phyloP scores from a whole-genome alignment of 1,140 invertebrate genomes.

The Pachypsylla venusta region DNA sequence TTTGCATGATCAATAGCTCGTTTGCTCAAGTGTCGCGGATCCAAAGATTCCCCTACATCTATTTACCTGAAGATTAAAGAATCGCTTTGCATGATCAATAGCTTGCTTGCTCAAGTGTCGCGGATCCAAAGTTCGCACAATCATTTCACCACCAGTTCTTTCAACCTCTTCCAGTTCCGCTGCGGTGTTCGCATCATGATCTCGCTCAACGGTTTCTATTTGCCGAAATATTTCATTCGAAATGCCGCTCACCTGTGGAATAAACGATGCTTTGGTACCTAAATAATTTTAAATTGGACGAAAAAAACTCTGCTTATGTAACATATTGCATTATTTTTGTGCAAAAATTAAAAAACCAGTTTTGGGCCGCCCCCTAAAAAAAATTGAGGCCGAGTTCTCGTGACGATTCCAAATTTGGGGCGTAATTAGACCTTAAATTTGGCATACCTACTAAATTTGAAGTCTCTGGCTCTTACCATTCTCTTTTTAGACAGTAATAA shows the following conservation, averaged over 20 bases:
- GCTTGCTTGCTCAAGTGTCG: constrained; percentile 67
- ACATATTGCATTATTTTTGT: too few relatives aligned
- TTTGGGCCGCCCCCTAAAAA: too few relatives aligned
- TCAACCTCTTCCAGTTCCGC: constrained; percentile 81
- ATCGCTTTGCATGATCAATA: constrained; percentile 65
- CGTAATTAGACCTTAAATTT: too few relatives aligned
- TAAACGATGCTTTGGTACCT: too few relatives aligned
- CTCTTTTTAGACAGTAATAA: too few relatives aligned
- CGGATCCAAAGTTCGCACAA: constrained; percentile 75
- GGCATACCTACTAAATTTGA: too few relatives aligned
- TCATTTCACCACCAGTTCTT: constrained; percentile 82
- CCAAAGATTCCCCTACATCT: constrained; percentile 46
- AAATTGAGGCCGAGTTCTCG: too few relatives aligned
- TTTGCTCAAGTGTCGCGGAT: constrained; percentile 66
- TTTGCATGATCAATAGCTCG: constrained; percentile 67
- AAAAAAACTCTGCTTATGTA: too few relatives aligned
- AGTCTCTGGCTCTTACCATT: too few relatives aligned
- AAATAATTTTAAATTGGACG: too few relatives aligned
- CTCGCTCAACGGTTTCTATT: constrained; percentile 89
- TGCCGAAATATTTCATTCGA: constrained; percentile 90
- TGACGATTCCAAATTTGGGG: too few relatives aligned
- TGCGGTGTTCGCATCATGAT: constrained; percentile 79
- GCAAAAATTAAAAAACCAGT: too few relatives aligned
- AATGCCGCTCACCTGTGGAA: constrained; percentile 73
- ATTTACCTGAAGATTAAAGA: constrained; percentile 52